Evolutionary conservation across 2,888 invertebrate species (phyloP), one percentile per base, ranked within the genome.

Genomic region (Drosophila aldrichi): DNA sequence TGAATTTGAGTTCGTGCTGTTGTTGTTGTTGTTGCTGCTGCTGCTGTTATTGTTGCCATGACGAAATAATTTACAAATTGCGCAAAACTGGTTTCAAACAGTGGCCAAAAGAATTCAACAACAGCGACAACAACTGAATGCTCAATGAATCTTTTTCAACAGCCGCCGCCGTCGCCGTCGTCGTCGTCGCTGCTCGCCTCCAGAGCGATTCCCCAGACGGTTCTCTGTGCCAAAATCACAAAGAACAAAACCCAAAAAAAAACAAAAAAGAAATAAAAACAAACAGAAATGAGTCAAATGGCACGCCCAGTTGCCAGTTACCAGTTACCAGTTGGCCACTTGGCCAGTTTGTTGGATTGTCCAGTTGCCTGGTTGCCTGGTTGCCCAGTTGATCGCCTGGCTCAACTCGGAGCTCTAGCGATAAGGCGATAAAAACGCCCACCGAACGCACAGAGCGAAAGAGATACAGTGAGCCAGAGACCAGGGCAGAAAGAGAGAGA

Each of bases 21-120:
- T 55, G 43, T 58, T 74, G 46, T 68, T 38, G 14, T 64, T 38
- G 51, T 59, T 43, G 41, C 12, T 20, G 43, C 7, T 44, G 20
- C 22, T 20, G 43, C 14, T 52, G 66, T 55, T 62, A 64, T 67
- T 75, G 46, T 58, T 66, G 69, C 75, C 76, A 79, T 86, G 86
- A 82, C 79, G 83, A 79, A 79, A 83, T 72, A 81, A 86, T 83
- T 77, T 86, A 83, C 82, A 86, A 82, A 86, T 83, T 86, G 81
- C 71, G 70, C 67, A 70, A 78, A 82, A 82, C 82, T 38, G 83
- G 82, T 83, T 83, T 82, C 22, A 44, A 55, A 59, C 46, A 38
- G 34, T 43, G 22, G 38, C 38, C 57, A 38, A 46, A 58, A 57
- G 67, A 68, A 70, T 70, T 70, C 55, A 38, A 32, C 68, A 69